Evolutionary conservation across 53 echinoderm and acorn worm genomes (phyloP).

Genomic region (Antedon mediterranea): DNA sequence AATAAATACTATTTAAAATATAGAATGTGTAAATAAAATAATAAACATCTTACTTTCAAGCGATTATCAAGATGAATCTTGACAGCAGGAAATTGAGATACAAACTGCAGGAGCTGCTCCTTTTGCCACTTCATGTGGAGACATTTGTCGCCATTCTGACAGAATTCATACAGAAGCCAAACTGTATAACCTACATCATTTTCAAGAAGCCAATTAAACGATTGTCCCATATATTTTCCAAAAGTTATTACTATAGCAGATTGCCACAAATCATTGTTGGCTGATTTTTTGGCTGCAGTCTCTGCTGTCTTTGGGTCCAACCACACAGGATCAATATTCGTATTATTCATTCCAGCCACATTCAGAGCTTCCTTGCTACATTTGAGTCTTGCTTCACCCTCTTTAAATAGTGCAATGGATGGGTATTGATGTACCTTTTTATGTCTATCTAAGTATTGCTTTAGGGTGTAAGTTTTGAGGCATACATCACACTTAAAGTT

Average conservation of each 20-base stretch:
- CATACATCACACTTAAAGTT: too few relatives aligned
- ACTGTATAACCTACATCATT: constrained; percentile 23
- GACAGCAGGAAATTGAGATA: neutral
- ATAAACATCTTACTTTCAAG: neutral
- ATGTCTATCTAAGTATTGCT: constrained; percentile 2
- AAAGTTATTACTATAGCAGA: neutral
- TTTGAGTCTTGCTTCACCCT: constrained; percentile 1
- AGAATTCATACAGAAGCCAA: constrained; percentile 14
- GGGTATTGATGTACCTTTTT: constrained; percentile 6
- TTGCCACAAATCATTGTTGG: constrained; percentile 9
- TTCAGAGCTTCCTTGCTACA: neutral
- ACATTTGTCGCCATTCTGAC: neutral
- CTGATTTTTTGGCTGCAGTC: constrained; percentile 11
- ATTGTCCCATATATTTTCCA: constrained; percentile 5
- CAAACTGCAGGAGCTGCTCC: constrained; percentile 14
- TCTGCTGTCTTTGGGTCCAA: constrained; percentile 13
- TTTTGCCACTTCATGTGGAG: constrained; percentile 15
- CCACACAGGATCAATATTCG: neutral
- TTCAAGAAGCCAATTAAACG: constrained; percentile 20
- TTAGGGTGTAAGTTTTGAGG: constrained; percentile 1
- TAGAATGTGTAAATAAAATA: too few relatives aligned
- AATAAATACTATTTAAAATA: too few relatives aligned
- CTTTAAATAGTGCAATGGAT: neutral
- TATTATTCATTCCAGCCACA: neutral
- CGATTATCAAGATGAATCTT: constrained; percentile 1